Conservation (phyloP, 2,113 vertebrate species). For the Edolisoma coerulescens region DNA sequence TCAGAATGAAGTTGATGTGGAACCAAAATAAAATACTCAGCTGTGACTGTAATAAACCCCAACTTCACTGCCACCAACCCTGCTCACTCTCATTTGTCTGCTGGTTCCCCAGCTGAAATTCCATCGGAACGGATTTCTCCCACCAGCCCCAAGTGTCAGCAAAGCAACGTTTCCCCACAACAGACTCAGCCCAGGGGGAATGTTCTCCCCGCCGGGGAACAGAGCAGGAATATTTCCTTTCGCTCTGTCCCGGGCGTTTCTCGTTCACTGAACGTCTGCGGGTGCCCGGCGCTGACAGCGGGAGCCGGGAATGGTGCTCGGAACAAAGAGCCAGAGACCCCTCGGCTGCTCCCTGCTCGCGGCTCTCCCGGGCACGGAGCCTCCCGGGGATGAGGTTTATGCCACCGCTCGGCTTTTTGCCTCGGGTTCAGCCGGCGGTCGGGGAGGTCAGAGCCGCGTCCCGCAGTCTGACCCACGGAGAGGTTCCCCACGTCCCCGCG, state of each 20-base stretch:
- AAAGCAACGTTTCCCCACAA: not conserved
- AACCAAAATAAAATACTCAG: not conserved
- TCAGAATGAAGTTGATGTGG: not conserved
- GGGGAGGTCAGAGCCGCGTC: not conserved
- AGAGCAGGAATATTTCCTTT: not conserved
- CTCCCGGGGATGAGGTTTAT: not conserved
- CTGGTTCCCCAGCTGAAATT: not conserved
- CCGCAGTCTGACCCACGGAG: rapidly evolving
- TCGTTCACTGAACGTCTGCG: not conserved
- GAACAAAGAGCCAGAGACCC: not conserved
- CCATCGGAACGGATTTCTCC: not conserved
- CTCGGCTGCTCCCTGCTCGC: not conserved
- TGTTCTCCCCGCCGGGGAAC: rapidly evolving
- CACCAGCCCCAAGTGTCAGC: not conserved
- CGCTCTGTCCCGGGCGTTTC: not conserved
- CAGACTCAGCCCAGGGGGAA: not conserved
- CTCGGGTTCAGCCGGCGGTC: rapidly evolving
- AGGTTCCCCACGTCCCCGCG: not conserved
- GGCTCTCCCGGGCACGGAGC: not conserved
- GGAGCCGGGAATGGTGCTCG: rapidly evolving
- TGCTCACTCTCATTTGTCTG: not conserved
- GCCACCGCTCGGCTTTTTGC: not conserved
- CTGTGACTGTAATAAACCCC: not conserved
- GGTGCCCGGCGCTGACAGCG: not conserved
- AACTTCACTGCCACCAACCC: not conserved